Evolutionary conservation across 2,113 vertebrate genomes (phyloP).

Genomic region (Alosa alosa): DNA sequence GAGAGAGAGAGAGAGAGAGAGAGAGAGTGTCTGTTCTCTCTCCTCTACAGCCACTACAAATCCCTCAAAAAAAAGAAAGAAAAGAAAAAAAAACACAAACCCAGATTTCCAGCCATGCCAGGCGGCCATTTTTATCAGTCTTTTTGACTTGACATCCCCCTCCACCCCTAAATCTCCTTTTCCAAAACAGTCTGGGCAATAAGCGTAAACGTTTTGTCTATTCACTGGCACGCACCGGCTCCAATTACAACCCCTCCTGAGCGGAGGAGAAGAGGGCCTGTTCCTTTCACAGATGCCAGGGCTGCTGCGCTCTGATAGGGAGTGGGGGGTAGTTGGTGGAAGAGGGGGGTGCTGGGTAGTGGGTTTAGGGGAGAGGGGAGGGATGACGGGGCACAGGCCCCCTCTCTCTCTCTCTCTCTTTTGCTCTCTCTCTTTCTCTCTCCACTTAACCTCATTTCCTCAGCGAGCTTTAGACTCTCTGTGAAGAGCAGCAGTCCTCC

Average conservation of each 20-base stretch:
- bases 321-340: not conserved
- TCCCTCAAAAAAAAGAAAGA: not conserved
- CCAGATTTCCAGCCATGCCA: not conserved
- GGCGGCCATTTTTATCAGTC: not conserved
- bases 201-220: constrained; percentile 6
- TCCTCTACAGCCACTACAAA: not conserved
- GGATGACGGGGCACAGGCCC: not conserved
- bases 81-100: not conserved
- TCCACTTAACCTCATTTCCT: constrained; percentile 12
- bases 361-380: not conserved
- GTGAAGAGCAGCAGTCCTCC: constrained; percentile 48
- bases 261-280: not conserved
- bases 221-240: constrained; percentile 12
- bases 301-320: not conserved
- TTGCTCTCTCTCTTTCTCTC: not conserved
- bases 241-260: constrained; percentile 9
- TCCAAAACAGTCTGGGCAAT: constrained; percentile 14
- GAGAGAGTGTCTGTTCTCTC: not conserved
- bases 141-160: not conserved
- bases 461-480: constrained; percentile 33
- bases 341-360: not conserved
- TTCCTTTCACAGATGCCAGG: constrained; percentile 3
- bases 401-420: not conserved
- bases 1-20: not conserved
- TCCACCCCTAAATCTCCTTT: constrained; percentile 8